Base-by-base conservation (phyloP, 2,888 invertebrate genomes). In the Eupithecia centaureata region DNA sequence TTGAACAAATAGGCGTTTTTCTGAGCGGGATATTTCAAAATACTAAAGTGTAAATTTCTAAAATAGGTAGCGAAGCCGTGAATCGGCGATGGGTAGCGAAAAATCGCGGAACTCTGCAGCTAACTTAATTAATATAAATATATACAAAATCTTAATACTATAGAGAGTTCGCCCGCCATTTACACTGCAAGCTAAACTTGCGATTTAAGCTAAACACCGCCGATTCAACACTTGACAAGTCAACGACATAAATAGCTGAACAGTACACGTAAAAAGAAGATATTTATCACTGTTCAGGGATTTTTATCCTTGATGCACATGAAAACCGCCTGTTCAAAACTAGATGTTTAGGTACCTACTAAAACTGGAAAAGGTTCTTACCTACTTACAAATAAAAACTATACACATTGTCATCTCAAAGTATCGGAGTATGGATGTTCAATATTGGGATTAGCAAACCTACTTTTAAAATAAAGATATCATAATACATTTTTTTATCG, bases 81-180 rank as follows among this genome's bases (percentile, higher is more conserved):
- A 71, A 71, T 30, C 32, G 22, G 25, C 25, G 51, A n/a, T 15
- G 30, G 33, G 0, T 33, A 61, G 74, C 77, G 73, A 65, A 69
- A n/a, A 72, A 68, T 70, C 70, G 61, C 73, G 61, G 61, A 60
- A 32, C 61, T 59, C 63, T 27, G 12, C 33, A 27, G 33, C 38
- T 60, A 32, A 64, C 15, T 56, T 30, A 56, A 54, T 42, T 18
- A 54, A 35, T 38, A 35, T 61, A 54, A 60, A 62, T 72, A 72
- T 73, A 65, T 74, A 74, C 72, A 74, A 61, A 68, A 70, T 56
- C 72, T 68, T 72, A 71, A 33, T 33, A 63, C 61, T 68, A 74
- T 47, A 69, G 67, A 74, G 72, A 64, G 76, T 69, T 61, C 65
- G 67, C 52, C 57, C 69, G 68, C 71, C 63, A 62, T 33, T 35